Evolutionary conservation across 2,113 vertebrate species (phyloP), one percentile per base, ranked within the genome.

Genomic region (Myotis lucifugus): DNA sequence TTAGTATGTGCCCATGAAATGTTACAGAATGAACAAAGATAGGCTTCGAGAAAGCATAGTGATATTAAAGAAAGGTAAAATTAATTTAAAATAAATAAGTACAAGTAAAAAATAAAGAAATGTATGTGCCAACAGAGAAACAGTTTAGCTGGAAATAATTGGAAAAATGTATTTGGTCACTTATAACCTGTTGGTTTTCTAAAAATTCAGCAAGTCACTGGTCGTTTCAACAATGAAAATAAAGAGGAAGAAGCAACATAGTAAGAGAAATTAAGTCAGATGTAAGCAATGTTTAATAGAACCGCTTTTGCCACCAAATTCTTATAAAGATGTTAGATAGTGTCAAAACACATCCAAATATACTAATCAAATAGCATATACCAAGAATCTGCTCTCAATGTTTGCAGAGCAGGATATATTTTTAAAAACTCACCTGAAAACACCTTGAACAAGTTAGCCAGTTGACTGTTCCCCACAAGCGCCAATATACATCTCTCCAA

Each of bases 401-500:
- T 90, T 54, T 96, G 37, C 23, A 74, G 56, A 85, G 48, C 0
- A 93, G 59, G 12, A 54, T 25, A 54, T 59, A 11, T 77, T 77
- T 76, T 52, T 73, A 34, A 94, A 94, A 88, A 73, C 90, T 97
- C 79, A 99, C 99, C 97, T 99, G 99, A 86, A 98, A 99, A 97
- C 99, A 99, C 56, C 98, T 98, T 14, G 99, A 99, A 97, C 99
- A 99, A 90, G 98, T 98, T 85, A 99, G 97, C 98, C 98, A 99
- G 97, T 99, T 99, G 94, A 99, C 96, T 50, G 99, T 99, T 3
- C 99, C 99, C 99, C 99, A 99, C 46, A 99, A 99, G 79, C 99
- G 99, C 99, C 99, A 99, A 89, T 99, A 99, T 46, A 99, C 99
- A 92, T 99, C 98, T 82, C 99, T 98, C 99, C 99, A 99, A 91